Base-by-base conservation (phyloP, 2,797 vertebrate species). In the Mastacembelus armatus region DNA sequence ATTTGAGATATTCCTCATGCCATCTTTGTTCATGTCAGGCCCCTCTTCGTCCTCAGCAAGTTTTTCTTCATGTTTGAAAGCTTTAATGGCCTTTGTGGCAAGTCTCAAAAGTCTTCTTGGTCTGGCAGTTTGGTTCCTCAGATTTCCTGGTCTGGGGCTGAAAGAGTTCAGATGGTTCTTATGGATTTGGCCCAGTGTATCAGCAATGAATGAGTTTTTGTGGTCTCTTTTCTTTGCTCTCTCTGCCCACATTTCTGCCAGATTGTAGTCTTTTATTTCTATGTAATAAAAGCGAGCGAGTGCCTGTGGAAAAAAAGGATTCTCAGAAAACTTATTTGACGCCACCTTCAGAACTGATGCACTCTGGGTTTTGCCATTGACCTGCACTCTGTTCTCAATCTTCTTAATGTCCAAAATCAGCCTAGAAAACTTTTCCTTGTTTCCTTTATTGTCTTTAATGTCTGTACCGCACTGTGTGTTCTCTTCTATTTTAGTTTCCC, bases 181-280 rank as follows among this genome's bases (percentile, higher is more conserved):
- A n/a, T 80, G 0, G n/a, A 85, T 62, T 47, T 80, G 80, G 3
- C 83, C 83, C 10, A 83, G 68, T 33, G 77, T 85, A 30, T 85
- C 66, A 32, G 71, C 74, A 30, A 85, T 8, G 12, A 83, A 71
- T 0, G 74, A 83, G 50, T 21, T 83, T 22, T 18, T 0, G 4
- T 61, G 47, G 62, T 54, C 42, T 61, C 54, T 73, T 10, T 1
- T 0, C 24, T 38, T 51, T 36, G 80, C 83, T 38, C 0, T 0
- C 1, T 66, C 5, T 48, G 38, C 70, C 70, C 78, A 85, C 1
- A 1, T 15, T 44, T 72, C 68, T 16, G 80, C 77, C 2, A 0
- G 0, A 1, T 3, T 7, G 36, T 75, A 85, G 2, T 52, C 0
- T 11, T 39, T 39, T 1, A 44, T 1, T 42, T 69, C 26, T 4